These are phyloP conservation scores for Syngnathus typhle DNA, from an alignment of 2,113 vertebrate species.

Conservation along the genomic window DNA sequence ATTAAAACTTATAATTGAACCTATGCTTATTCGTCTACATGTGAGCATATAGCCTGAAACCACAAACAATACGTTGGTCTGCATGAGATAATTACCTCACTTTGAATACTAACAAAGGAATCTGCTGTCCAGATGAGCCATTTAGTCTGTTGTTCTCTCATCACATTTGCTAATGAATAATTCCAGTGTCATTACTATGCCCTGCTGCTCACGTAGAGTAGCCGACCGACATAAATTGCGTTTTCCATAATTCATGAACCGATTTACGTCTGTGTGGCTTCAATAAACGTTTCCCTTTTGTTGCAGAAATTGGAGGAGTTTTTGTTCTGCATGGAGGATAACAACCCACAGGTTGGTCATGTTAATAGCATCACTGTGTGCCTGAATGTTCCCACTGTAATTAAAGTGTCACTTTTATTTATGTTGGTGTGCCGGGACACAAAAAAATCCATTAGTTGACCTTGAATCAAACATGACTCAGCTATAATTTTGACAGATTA, in stretches of 20 bases:
- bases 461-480: conserved; percentile 40
- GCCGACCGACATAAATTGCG: conserved; percentile 46
- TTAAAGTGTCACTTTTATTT: conserved; percentile 24
- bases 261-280: conserved; percentile 46
- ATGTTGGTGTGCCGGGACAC: conserved; percentile 6
- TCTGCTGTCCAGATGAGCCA: conserved; percentile 48
- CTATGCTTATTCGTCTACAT: conserved; percentile 21
- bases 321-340: conserved; percentile 73
- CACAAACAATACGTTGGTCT: conserved; percentile 45
- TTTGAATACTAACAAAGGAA: conserved; percentile 52
- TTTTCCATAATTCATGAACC: conserved; percentile 64
- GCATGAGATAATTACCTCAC: conserved; percentile 60
- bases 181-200: conserved; percentile 51
- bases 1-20: conserved; percentile 38
- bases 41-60: conserved; percentile 32
- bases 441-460: conserved; percentile 32
- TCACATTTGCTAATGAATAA: conserved; percentile 63
- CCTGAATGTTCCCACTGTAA: conserved; percentile 30
- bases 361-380: conserved; percentile 8
- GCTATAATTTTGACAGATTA: conserved; percentile 19
- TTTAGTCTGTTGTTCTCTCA: conserved; percentile 47
- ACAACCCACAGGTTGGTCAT: conserved; percentile 63
- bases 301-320: conserved; percentile 75
- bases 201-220: conserved; percentile 48
- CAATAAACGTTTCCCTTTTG: conserved; percentile 48